Conservation (phyloP, 1,140 invertebrate genomes). For the Caenorhabditis remanei region DNA sequence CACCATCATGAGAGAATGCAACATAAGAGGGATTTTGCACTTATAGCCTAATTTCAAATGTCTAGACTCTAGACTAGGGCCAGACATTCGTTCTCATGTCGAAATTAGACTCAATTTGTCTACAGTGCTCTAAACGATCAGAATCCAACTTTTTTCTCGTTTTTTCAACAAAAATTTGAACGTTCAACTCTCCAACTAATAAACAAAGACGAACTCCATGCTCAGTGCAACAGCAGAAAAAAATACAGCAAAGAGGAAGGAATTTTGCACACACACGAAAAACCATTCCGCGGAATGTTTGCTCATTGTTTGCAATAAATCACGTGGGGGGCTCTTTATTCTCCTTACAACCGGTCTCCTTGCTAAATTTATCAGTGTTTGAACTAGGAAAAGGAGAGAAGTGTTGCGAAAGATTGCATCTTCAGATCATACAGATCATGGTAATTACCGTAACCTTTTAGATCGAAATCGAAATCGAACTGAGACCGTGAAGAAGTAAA, state of each 20-base stretch:
- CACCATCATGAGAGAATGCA: neutral
- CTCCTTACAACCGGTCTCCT: neutral
- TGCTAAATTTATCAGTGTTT: conserved; percentile 54
- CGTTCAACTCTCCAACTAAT: too few relatives aligned
- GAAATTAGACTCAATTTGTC: neutral
- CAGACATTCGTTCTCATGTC: neutral
- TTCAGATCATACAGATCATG: neutral
- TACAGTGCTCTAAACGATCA: neutral
- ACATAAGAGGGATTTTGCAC: neutral
- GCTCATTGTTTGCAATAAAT: conserved; percentile 50
- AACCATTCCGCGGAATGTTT: conserved; percentile 14
- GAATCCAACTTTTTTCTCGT: neutral
- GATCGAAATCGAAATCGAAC: too few relatives aligned
- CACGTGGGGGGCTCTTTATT: conserved; percentile 37
- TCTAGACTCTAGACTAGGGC: neutral
- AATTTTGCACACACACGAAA: neutral
- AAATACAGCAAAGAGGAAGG: neutral
- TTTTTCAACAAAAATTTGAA: too few relatives aligned
- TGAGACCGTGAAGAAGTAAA: neutral
- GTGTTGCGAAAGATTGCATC: conserved; percentile 10
- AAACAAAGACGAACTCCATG: too few relatives aligned
- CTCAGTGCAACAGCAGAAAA: neutral
- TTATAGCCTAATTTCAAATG: neutral
- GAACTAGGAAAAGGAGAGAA: neutral
- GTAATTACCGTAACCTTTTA: conserved; percentile 7